Evolutionary conservation across 1,140 invertebrate genomes (phyloP), one percentile per base, ranked within the genome.

Genomic region (Brachionus koreanus): DNA sequence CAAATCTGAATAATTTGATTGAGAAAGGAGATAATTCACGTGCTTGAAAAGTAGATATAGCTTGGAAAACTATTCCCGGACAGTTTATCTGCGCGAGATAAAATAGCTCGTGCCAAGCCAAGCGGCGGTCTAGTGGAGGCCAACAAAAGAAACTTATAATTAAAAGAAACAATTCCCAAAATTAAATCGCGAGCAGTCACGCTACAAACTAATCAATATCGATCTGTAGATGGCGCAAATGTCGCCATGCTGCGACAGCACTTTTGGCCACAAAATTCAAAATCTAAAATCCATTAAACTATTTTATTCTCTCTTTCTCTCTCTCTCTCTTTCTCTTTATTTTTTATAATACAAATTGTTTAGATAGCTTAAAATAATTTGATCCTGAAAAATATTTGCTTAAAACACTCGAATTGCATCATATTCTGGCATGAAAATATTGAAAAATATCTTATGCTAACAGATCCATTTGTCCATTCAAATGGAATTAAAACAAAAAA

Each of bases 381-480:
- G 49, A 57, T 57, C 49, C 49, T 57, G 49, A 57, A 57, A 57
- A 57, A 57, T 57, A 57, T 57, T 57, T 57, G 49, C 49, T 57
- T 19, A 23, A 29, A 25, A 57, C 49, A 57, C 49, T 57, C 49
- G 49, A 57, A 57, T 57, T 57, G 49, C 49, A 57, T 57, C 49
- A 57, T 57, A 57, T 57, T 57, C 49, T 57, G 49, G 49, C 49
- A 57, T 57, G 16, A 57, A 57, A 57, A 57, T 57, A 57, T 9
- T 57, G 49, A 57, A 57, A 57, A 57, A 57, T 57, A 57, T 57
- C 49, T 57, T 57, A 57, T 57, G 49, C 49, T 57, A 57, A 57
- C 49, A 57, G 49, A 57, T 23, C 49, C 49, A 57, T 57, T 57
- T 57, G 49, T 57, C 49, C 49, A 57, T 57, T 57, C 49, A 57